Base-by-base conservation (phyloP, 2,113 vertebrate species). In the Plecotus auritus region DNA sequence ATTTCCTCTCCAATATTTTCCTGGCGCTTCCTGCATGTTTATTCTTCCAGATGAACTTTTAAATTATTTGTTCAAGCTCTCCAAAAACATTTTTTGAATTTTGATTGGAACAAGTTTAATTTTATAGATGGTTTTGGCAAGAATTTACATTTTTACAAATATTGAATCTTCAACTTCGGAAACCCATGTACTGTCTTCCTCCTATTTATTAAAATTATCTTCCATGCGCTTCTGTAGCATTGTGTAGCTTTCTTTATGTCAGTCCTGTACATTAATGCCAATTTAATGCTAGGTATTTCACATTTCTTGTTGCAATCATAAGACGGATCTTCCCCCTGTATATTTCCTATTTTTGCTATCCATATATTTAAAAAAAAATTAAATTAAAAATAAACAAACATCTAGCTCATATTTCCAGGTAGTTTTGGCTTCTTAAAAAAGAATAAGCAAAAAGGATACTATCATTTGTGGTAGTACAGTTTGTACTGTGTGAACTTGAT, bases 391-490 rank as follows among this genome's bases (percentile, higher is more conserved):
- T 16, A 30, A 82, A 86, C 92, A 92, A 83, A 5, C 26, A 74
- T 67, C 37, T 32, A 85, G 35, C 10, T 94, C 28, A 9, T 90
- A 56, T 95, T 88, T 96, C 82, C 82, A 95, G 85, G 78, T 96
- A 90, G 74, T 92, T 96, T 95, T 83, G 93, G 47, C 59, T 95
- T 95, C 77, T 93, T 69, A 73, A 88, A 88, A 92, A 91, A 88
- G 73, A 85, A 56, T 74, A 47, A 78, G 30, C 85, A 89, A 30
- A 78, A 72, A 95, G 82, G 59, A 82, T 85, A 91, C 94, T 61
- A 59, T 97, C 92, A 91, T 97, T 95, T 96, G 81, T 96, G 90
- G 40, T 94, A 73, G 78, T 85, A 90, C 85, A 94, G 51, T 90
- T 14, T 96, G 42, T 94, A 84, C 93, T 92, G 1, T 93, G 78